These are phyloP conservation scores for cat (Felis catus) DNA, from an alignment of 2,113 vertebrate species.

Conservation along the genomic window F.catus_Fca126_mat1.0 CM031427.1:10288501-10289000, in stretches of 20 bases:
- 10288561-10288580: slow-evolving; percentile 45
- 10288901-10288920: neutral
- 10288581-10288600: neutral
- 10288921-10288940: neutral
- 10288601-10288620: neutral
- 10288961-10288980: neutral
- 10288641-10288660: neutral
- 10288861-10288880: neutral
- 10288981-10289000: neutral
- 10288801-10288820: neutral
- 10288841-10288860: neutral
- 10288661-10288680: neutral
- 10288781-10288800: neutral
- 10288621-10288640: slow-evolving; percentile 19
- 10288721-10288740: neutral
- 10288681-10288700: no score
- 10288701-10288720: neutral
- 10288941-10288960: neutral
- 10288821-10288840: neutral
- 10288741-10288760: no score
- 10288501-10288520: slow-evolving; percentile 45
- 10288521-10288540: slow-evolving; percentile 23
- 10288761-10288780: neutral
- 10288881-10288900: neutral
- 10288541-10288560: slow-evolving; percentile 60